Base-by-base conservation (phyloP, 2,113 vertebrate species). In the Aphyosemion australe region DNA sequence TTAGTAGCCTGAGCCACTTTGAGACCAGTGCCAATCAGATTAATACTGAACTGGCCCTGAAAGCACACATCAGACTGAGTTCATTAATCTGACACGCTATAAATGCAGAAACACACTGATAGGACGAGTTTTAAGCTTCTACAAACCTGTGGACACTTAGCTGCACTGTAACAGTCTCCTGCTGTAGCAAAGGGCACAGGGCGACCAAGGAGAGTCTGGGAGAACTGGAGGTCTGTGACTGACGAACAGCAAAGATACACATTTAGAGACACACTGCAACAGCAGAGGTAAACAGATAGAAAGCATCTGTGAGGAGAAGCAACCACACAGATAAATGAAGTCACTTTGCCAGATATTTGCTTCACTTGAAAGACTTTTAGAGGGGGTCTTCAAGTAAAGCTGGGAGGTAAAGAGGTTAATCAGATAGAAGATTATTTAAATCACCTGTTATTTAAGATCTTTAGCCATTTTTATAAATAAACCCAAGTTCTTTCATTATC, bases 41-140 rank as follows among this genome's bases (percentile, higher is more conserved):
- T 98, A 77, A 99, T 95, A 83, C 95, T 96, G 86, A 99, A 98
- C 80, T 96, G 96, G 14, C 96, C 97, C 97, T 98, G 79, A 26
- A 10, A 74, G 69, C 53, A 58, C 9, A 65, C 9, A 62, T 50
- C 18, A 57, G 49, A 43, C 56, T 9, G 41, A n/a, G 21, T 41
- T 43, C 6, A 41, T 53, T 13, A 16, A n/a, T 10, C 1, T n/a
- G 19, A 37, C 4, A 37, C 5, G 7, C 6, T 37, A 37, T 34
- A 4, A 8, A 34, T 2, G 2, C 8, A 12, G 52, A 54, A 11
- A 32, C 18, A 18, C 7, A 45, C 14, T 14, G 14, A 43, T 4
- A 12, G 10, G 45, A 45, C 15, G 15, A 0, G 8, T n/a, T n/a
- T 16, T 20, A 45, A n/a, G 50, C 74, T 65, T 43, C 9, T 8